These are phyloP conservation scores for Myotis myotis DNA, from an alignment of 2,797 vertebrate genomes.

Conservation along the genomic window DNA sequence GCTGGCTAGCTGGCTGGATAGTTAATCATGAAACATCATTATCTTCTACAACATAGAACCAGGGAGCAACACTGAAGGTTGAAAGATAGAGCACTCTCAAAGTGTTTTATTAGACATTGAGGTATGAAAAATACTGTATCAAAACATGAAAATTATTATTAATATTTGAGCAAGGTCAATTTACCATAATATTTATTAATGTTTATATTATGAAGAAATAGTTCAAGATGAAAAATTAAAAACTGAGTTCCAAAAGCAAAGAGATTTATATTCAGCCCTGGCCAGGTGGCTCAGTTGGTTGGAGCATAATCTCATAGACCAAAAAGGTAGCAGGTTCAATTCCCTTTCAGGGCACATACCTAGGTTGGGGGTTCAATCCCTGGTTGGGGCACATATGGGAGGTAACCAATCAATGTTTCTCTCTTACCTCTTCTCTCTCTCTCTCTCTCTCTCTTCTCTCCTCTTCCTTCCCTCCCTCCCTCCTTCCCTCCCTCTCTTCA, in stretches of 20 bases:
- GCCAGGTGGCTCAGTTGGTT: not conserved
- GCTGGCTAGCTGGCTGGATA: not conserved
- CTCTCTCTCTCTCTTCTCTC: no score
- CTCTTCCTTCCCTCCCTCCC: fast-evolving
- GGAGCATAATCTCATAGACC: not conserved
- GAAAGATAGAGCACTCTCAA: conserved; percentile 79
- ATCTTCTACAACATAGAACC: not conserved
- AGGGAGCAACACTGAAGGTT: not conserved
- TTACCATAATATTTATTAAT: not conserved
- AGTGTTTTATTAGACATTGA: conserved; percentile 81
- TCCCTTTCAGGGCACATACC: not conserved
- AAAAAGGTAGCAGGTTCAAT: not conserved
- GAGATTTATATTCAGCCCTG: not conserved
- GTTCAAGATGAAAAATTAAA: conserved; percentile 4
- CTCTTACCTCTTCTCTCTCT: not conserved
- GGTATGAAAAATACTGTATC: not conserved
- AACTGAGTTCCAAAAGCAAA: not conserved
- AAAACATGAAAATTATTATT: not conserved
- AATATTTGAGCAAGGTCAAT: not conserved
- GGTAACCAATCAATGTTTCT: not conserved
- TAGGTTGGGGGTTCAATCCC: no score
- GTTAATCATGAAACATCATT: not conserved
- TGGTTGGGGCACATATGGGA: not conserved
- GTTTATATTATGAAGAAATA: not conserved
- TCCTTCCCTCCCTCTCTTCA: no score